Evolutionary conservation across 1,140 invertebrate genomes (phyloP).

Genomic region (Aleiodes sp.): DNA sequence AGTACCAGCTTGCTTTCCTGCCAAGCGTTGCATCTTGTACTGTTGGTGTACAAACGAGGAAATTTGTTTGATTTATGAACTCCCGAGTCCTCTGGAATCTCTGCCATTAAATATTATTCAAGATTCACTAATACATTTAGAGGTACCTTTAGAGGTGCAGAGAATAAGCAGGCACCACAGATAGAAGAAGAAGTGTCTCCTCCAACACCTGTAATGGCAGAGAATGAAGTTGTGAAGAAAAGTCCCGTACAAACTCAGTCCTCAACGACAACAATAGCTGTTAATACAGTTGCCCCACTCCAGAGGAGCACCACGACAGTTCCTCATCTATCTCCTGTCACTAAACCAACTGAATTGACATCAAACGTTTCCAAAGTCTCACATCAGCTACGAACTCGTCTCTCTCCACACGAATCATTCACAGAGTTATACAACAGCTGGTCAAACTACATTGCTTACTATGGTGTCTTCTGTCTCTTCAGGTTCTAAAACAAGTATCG

Average conservation of each 20-base stretch:
- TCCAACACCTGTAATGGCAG: background rate
- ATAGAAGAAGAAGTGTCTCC: conserved; percentile 33
- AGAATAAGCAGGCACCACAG: conserved; percentile 38
- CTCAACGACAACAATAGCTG: conserved; percentile 33
- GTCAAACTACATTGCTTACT: conserved; percentile 44
- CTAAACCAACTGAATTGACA: no score
- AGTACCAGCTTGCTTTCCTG: background rate
- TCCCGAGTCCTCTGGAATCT: conserved; percentile 58
- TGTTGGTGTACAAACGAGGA: no score
- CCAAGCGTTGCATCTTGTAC: background rate
- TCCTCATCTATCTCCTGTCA: conserved; percentile 75
- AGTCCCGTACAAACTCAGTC: conserved; percentile 36
- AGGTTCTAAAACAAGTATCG: no score
- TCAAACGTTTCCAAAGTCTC: conserved; percentile 76
- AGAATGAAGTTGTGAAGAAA: conserved; percentile 30
- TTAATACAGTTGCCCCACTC: conserved; percentile 49
- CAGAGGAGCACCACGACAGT: conserved; percentile 64
- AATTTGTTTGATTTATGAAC: conserved; percentile 57
- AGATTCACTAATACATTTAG: conserved; percentile 57
- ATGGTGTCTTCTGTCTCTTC: no score
- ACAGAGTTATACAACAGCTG: conserved; percentile 47
- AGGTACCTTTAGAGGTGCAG: conserved; percentile 49
- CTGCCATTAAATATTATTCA: conserved; percentile 61
- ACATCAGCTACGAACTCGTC: conserved; percentile 70
- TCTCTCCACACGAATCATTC: conserved; percentile 57